phyloP scores from a whole-genome alignment of 2,113 vertebrate genomes.

The Rhinichthys klamathensis region DNA sequence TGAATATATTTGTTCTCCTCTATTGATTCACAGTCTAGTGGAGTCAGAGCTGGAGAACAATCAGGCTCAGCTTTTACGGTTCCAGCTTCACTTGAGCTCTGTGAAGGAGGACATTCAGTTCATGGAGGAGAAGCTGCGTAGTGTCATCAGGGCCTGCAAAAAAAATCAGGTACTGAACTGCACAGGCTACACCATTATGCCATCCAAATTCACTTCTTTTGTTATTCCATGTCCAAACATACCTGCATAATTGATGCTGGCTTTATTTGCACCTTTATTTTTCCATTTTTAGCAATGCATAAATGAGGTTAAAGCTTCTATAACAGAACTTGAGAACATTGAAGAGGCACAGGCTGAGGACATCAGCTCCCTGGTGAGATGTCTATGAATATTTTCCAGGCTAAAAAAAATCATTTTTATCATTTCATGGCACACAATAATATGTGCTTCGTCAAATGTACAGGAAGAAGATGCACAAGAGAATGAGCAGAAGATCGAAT shows the following conservation, averaged over 20 bases:
- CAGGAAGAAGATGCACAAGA: conserved; percentile 83
- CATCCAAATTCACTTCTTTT: no score
- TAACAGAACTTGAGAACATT: conserved; percentile 81
- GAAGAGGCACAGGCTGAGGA: conserved; percentile 80
- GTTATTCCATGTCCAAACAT: background rate
- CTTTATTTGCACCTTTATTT: background rate
- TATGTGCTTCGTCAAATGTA: conserved; percentile 33
- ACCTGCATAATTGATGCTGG: background rate
- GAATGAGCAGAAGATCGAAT: conserved; percentile 78
- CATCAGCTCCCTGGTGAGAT: conserved; percentile 79
- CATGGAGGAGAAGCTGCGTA: conserved; percentile 71
- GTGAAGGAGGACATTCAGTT: conserved; percentile 69
- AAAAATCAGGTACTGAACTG: conserved; percentile 75
- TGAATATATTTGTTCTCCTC: background rate
- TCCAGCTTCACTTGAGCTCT: conserved; percentile 67
- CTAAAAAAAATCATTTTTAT: background rate
- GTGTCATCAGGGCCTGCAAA: conserved; percentile 69
- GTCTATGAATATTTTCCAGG: background rate
- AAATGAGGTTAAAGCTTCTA: conserved; percentile 54
- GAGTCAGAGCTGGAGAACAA: conserved; percentile 78
- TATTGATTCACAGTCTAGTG: conserved; percentile 67
- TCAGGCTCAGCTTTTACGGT: conserved; percentile 65
- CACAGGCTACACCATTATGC: background rate
- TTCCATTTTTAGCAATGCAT: conserved; percentile 35
- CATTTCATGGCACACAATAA: background rate